These are phyloP conservation scores for Holothuria scabra DNA, from an alignment of 53 echinoderm and acorn worm species.

Conservation along the genomic window DNA sequence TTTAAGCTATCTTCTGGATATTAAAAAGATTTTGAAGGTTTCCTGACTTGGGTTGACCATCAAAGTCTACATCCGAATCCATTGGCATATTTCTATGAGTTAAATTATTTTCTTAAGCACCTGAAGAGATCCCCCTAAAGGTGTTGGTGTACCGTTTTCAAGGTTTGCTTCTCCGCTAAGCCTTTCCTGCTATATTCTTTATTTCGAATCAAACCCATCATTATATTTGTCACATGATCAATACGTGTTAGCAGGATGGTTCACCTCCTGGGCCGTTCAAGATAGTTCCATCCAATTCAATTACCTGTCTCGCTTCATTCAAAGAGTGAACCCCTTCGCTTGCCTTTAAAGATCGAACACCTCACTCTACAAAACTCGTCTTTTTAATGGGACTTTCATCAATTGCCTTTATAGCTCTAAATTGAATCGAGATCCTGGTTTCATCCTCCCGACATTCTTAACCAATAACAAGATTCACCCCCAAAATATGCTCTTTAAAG, in stretches of 20 bases:
- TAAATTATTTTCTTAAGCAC: too few relatives aligned
- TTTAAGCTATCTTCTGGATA: too few relatives aligned
- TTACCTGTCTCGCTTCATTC: constrained; percentile 34
- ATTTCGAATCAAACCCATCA: too few relatives aligned
- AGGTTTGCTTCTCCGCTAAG: too few relatives aligned
- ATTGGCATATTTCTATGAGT: too few relatives aligned
- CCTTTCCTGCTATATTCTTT: too few relatives aligned
- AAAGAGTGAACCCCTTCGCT: constrained; percentile 12
- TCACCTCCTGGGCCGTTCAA: constrained; percentile 16
- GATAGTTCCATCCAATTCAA: constrained; percentile 43
- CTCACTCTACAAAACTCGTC: constrained; percentile 30
- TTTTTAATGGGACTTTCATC: constrained; percentile 43
- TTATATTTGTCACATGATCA: constrained; percentile 5
- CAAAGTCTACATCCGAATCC: too few relatives aligned
- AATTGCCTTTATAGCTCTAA: constrained; percentile 44
- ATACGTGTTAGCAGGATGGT: constrained; percentile 34
- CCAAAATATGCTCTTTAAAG: constrained; percentile 13
- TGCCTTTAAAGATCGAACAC: constrained; percentile 17
- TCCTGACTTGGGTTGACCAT: too few relatives aligned
- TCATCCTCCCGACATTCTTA: constrained; percentile 32
- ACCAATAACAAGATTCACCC: constrained; percentile 29
- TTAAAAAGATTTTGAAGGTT: too few relatives aligned
- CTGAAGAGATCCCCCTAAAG: too few relatives aligned
- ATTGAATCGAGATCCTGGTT: constrained; percentile 38
- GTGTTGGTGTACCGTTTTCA: too few relatives aligned